A percentile compares a stretch with the other conserved stretches of the same genome.
Evolutionary conservation across 1,140 invertebrate species (phyloP).

Genomic region (Pentalonia nigronervosa): DNA sequence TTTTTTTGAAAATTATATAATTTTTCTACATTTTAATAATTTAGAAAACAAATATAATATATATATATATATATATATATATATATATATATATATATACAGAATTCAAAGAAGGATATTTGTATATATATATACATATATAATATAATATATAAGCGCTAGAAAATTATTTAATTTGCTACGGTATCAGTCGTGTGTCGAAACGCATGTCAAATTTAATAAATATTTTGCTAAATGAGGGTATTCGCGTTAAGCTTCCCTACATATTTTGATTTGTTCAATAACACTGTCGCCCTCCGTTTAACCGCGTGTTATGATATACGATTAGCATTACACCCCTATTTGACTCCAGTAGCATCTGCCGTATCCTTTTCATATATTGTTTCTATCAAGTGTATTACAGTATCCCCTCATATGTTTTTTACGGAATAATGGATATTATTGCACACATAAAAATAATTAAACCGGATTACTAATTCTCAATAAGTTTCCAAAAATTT

Average conservation of each 20-base stretch:
- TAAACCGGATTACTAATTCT: background rate
- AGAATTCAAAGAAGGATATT: too few relatives aligned
- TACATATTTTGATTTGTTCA: conserved; percentile 56
- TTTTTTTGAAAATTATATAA: too few relatives aligned
- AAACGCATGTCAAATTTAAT: conserved; percentile 56
- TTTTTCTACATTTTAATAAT: too few relatives aligned
- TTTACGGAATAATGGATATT: background rate
- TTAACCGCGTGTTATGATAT: conserved; percentile 58
- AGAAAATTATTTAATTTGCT: conserved; percentile 42
- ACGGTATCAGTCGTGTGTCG: conserved; percentile 42
- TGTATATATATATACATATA: background rate
- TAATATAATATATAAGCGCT: background rate
- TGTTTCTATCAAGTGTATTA: conserved; percentile 40
- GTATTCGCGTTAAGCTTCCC: background rate
- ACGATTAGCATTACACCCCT: conserved; percentile 57
- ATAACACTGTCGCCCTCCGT: conserved; percentile 52
- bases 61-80: background rate
- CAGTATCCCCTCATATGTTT: background rate
- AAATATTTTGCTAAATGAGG: conserved; percentile 51
- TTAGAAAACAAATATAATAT: too few relatives aligned
- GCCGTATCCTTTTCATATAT: conserved; percentile 22
- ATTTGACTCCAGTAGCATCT: conserved; percentile 44
- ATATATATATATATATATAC: background rate
- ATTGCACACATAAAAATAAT: background rate
- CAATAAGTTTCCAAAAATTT: background rate